Base-by-base conservation (phyloP, 2,888 invertebrate genomes). In the Eudasyphora cyanicolor region DNA sequence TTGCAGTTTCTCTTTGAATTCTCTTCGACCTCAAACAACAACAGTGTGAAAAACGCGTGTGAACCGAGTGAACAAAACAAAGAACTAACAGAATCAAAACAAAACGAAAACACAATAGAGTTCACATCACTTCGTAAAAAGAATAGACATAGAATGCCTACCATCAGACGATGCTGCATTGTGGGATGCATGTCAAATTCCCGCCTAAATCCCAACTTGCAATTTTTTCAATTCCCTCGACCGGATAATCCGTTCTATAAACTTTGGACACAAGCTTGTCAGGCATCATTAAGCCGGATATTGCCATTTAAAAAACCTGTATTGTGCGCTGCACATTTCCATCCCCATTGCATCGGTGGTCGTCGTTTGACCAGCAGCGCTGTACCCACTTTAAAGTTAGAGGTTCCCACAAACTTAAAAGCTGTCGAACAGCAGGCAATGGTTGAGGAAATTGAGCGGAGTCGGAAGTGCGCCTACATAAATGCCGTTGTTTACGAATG, bases 401-500 rank as follows among this genome's bases (percentile, higher is more conserved):
- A 89, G 64, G 91, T 90, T 24, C 91, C 90, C 0, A 88, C 89
- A 0, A 90, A 91, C 71, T 76, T 90, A 69, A 90, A 89, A 69
- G 89, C 89, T 0, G 89, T 90, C 14, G 90, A 90, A 67, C 89
- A 89, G 57, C 89, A 89, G 79, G 89, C 90, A 1, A 89, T 89
- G 87, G 87, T 91, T 8, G 91, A 91, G 75, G 90, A 89, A 75
- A 89, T 91, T 14, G 91, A 90, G n/a, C 86, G 90, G 0, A 90
- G 91, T 60, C 86, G 90, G 14, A 91, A 91, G 60, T 90, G 91
- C 79, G 90, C 91, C 60, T 91, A 89, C 57, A 88, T 91, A 24
- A 91, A 90, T 86, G 89, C 90, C 2, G 90, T 91, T 1, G 91
- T 91, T 35, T 91, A 91, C 60, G 91, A 91, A 78, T 91, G 91